These are phyloP conservation scores for Leptodactylus fuscus DNA, from an alignment of 2,113 vertebrate species.

Conservation along the genomic window DNA sequence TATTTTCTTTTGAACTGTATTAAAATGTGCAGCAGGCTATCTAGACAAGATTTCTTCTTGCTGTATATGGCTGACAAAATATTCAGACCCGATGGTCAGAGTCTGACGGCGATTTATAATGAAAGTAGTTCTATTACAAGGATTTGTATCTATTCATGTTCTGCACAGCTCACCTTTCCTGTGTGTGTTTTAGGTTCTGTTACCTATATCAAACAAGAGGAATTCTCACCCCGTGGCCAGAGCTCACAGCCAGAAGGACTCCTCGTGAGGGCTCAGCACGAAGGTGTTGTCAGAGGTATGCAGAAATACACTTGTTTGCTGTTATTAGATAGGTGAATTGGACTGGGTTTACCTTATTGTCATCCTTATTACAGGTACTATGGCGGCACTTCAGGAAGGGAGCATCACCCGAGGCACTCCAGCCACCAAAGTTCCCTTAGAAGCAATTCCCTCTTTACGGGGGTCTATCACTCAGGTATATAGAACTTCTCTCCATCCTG, in stretches of 20 bases:
- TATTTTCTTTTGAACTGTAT: too few relatives aligned
- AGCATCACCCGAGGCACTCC: constrained; percentile 85
- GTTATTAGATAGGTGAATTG: background rate
- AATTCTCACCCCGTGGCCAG: constrained; percentile 85
- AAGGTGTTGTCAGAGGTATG: constrained; percentile 85
- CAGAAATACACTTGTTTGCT: background rate
- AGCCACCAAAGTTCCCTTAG: constrained; percentile 81
- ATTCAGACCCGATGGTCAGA: too few relatives aligned
- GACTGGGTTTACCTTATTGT: background rate
- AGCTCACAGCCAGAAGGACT: constrained; percentile 84
- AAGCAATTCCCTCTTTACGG: constrained; percentile 80
- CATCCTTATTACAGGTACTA: constrained; percentile 73
- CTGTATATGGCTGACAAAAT: too few relatives aligned
- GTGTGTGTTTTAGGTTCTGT: constrained; percentile 68
- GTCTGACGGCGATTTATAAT: too few relatives aligned
- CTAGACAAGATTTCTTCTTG: too few relatives aligned
- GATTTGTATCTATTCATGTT: too few relatives aligned
- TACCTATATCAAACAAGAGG: constrained; percentile 88
- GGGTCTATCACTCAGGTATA: constrained; percentile 96
- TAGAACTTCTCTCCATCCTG: background rate
- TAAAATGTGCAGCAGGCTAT: too few relatives aligned
- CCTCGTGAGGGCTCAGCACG: constrained; percentile 84
- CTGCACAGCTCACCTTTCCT: too few relatives aligned
- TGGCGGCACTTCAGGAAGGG: constrained; percentile 84
- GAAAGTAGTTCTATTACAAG: too few relatives aligned